A percentile compares a stretch with the other conserved stretches of the same genome.
Conservation (phyloP, 2,888 invertebrate genomes). For the Ecliptopera silaceata region DNA sequence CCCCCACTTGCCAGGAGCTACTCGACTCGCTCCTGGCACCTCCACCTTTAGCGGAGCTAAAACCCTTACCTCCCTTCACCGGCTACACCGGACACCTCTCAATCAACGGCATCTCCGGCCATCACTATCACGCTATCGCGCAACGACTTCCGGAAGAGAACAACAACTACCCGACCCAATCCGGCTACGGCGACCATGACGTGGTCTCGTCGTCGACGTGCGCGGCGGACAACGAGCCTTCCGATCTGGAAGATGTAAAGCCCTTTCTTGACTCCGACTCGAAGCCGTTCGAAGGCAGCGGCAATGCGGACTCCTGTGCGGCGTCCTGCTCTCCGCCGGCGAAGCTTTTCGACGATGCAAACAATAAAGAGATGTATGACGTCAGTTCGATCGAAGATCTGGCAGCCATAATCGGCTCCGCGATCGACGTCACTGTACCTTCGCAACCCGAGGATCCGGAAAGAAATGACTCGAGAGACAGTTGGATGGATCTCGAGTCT, state of each 20-base stretch:
- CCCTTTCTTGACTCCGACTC: constrained; percentile 83
- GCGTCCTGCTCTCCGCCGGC: constrained; percentile 78
- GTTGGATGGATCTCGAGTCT: constrained; percentile 94
- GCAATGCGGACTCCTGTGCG: constrained; percentile 84
- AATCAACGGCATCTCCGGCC: constrained; percentile 94
- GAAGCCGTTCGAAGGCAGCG: constrained; percentile 80
- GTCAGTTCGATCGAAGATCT: constrained; percentile 92
- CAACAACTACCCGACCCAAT: constrained; percentile 86
- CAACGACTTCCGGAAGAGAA: constrained; percentile 89
- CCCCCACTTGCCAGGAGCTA: constrained; percentile 83
- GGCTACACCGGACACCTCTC: constrained; percentile 93
- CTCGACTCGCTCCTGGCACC: constrained; percentile 87
- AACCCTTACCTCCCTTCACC: constrained; percentile 92
- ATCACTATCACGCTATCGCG: constrained; percentile 93
- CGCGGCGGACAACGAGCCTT: constrained; percentile 85
- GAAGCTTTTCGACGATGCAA: constrained; percentile 77
- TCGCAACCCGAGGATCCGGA: constrained; percentile 88
- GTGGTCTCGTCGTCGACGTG: constrained; percentile 90
- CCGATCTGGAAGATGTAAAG: constrained; percentile 84
- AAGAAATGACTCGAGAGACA: constrained; percentile 88
- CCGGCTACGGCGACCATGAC: constrained; percentile 86
- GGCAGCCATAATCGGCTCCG: constrained; percentile 93
- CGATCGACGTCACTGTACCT: constrained; percentile 86
- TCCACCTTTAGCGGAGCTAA: constrained; percentile 90
- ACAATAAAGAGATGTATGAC: constrained; percentile 86